Base-by-base conservation (phyloP, 2,888 invertebrate genomes). In the Pollenia labialis region DNA sequence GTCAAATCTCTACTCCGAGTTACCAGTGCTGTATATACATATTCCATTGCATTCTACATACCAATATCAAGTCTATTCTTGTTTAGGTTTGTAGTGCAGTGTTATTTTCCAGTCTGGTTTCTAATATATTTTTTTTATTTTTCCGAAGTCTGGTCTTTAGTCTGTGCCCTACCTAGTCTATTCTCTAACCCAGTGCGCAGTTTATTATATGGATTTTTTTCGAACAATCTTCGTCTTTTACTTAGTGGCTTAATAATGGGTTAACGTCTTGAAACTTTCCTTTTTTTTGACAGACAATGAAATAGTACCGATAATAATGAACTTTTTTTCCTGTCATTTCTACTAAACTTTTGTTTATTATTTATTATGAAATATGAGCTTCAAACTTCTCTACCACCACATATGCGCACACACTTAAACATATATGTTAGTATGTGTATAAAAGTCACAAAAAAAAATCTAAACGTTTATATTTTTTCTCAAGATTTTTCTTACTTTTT, bases 351-450 rank as follows among this genome's bases (percentile, higher is more conserved):
- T 71, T 56, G 54, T 44, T 56, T 71, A 42, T 18, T 56, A 6
- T 68, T 54, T 14, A 10, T 72, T 56, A 48, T 66, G 46, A 74
- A 81, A 66, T 58, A 72, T 74, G 72, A 46, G 72, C 66, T 66
- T 56, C 74, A 81, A 74, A 66, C 72, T 81, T 74, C 66, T 74
- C 81, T 81, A 58, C 64, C 40, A 40, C 2, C 8, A 66, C 32
- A 68, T 23, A 56, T 42, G 54, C 52, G 1, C 32, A 58, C 46
- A 23, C 56, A 23, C 56, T 16, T 44, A 8, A 44, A 54, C 56
- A 56, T 56, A 56, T 71, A 56, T 71, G 71, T 56, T 23, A 1
- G 32, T 4, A 32, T 56, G 1, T 71, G 18, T 44, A n/a, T 52
- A 52, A n/a, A 23, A 71, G 56, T 71, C 56, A 46, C 32, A 32